Evolutionary conservation across 2,888 invertebrate genomes (phyloP), one percentile per base, ranked within the genome.

Genomic region (Muscina levida): DNA sequence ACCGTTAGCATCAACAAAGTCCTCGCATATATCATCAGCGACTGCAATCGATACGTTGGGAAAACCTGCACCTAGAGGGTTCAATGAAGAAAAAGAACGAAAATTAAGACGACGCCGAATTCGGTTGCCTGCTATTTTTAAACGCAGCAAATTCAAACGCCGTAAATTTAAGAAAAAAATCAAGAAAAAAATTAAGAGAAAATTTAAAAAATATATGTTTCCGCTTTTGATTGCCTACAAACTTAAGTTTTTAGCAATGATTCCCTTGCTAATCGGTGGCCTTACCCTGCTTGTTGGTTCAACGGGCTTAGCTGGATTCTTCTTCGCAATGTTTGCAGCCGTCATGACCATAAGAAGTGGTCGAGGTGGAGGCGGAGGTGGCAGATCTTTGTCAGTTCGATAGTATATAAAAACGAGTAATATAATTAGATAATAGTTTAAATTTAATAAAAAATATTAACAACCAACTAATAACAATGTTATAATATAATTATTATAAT

Each of bases 321-420:
- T 97, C 92, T 97, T 96, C 88, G 96, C 96, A 0, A 91, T 97
- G 13, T 96, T 97, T 86, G 95, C 96, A 67, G 95, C 96, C 1
- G 95, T 95, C 3, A 94, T 96, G 92, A 95, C 95, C 72, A 91
- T 96, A 81, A 95, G 93, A 78, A 77, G 42, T 44, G 65, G 56
- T 24, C 42, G 19, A 13, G 62, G 62, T 42, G 8, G 22, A 10
- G 10, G 24, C 26, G 3, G 56, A 8, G 11, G 11, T 44, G 44
- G 11, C n/a, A 53, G 53, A 8, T 53, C 53, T 19, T 11, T 22
- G 11, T 44, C 31, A 31, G 31, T 31, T n/a, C n/a, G n/a, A n/a
- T n/a, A n/a, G n/a, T n/a, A n/a, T n/a, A 4, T 44, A 37, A 10
- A 4, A 37, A 13, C 44, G 44, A 13, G 5, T 44, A 44, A 11